phyloP scores from a whole-genome alignment of 2,113 vertebrate species.

The Choloepus hoffmanni region DNA sequence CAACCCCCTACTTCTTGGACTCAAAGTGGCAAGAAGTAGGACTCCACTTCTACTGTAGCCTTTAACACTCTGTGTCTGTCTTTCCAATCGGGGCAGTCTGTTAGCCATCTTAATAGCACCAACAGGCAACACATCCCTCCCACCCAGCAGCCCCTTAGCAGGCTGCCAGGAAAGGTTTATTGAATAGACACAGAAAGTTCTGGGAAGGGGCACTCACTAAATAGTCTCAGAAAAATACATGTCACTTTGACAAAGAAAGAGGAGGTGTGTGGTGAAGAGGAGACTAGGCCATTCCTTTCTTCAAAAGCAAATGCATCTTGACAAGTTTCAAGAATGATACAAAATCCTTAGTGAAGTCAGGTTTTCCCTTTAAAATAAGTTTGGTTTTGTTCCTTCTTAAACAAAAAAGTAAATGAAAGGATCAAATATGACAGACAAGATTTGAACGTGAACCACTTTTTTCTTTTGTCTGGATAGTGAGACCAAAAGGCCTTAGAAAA shows the following conservation, averaged over 20 bases:
- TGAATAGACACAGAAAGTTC: neutral
- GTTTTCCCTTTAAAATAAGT: neutral
- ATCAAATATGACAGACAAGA: neutral
- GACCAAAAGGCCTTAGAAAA: neutral
- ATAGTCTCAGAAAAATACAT: neutral
- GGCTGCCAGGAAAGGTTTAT: neutral
- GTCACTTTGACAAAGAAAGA: slow-evolving; percentile 21
- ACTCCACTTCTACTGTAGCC: neutral
- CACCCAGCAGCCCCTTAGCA: neutral
- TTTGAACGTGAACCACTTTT: neutral
- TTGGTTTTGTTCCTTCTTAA: neutral
- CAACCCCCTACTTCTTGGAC: neutral
- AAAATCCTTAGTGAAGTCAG: neutral
- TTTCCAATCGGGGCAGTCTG: neutral
- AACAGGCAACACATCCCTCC: neutral
- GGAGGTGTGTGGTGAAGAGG: neutral
- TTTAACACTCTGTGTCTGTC: neutral
- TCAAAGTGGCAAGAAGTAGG: neutral
- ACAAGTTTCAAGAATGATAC: neutral
- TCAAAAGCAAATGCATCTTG: neutral
- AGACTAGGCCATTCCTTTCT: neutral
- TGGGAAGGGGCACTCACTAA: neutral
- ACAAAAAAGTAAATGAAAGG: neutral
- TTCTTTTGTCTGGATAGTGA: neutral
- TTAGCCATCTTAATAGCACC: neutral